These are phyloP conservation scores for Myopa tessellatipennis DNA, from an alignment of 2,888 invertebrate genomes.

Conservation along the genomic window DNA sequence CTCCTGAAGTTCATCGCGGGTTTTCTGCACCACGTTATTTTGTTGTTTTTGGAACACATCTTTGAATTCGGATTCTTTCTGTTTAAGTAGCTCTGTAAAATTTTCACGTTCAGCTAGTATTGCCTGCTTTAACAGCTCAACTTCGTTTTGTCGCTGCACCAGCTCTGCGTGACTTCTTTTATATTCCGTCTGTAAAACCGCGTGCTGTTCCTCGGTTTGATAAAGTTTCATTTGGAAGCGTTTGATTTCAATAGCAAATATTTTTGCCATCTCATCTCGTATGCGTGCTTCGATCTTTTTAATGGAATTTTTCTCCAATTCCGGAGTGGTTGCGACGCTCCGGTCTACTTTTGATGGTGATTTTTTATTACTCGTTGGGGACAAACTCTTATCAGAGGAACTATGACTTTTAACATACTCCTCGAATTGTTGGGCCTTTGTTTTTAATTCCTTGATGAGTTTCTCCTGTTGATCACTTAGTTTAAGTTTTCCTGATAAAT, in stretches of 20 bases:
- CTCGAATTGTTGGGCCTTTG: slow-evolving; percentile 75
- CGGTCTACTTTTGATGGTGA: slow-evolving; percentile 46
- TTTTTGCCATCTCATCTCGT: slow-evolving; percentile 76
- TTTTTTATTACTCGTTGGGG: slow-evolving; percentile 41
- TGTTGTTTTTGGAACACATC: slow-evolving; percentile 56
- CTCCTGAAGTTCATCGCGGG: slow-evolving; percentile 64
- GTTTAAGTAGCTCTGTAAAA: slow-evolving; percentile 57
- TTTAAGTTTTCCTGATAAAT: slow-evolving; percentile 63
- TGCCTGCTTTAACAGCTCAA: slow-evolving; percentile 64
- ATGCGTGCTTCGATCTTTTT: slow-evolving; percentile 69
- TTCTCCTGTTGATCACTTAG: slow-evolving; percentile 72
- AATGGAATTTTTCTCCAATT: slow-evolving; percentile 61
- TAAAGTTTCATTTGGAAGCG: slow-evolving; percentile 68
- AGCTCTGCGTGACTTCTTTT: slow-evolving; percentile 56
- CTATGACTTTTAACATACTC: slow-evolving; percentile 72
- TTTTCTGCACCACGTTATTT: slow-evolving; percentile 58
- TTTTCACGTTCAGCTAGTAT: slow-evolving; percentile 65
- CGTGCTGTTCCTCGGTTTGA: slow-evolving; percentile 59
- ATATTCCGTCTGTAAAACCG: slow-evolving; percentile 57
- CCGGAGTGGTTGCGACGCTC: slow-evolving; percentile 64
- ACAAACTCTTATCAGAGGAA: slow-evolving; percentile 55
- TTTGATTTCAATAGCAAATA: slow-evolving; percentile 74
- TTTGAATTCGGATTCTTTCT: slow-evolving; percentile 55
- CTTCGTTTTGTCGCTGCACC: slow-evolving; percentile 60
- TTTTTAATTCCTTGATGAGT: slow-evolving; percentile 72